Conservation (phyloP, 2,797 vertebrate genomes). For the Syngnathus acus region DNA sequence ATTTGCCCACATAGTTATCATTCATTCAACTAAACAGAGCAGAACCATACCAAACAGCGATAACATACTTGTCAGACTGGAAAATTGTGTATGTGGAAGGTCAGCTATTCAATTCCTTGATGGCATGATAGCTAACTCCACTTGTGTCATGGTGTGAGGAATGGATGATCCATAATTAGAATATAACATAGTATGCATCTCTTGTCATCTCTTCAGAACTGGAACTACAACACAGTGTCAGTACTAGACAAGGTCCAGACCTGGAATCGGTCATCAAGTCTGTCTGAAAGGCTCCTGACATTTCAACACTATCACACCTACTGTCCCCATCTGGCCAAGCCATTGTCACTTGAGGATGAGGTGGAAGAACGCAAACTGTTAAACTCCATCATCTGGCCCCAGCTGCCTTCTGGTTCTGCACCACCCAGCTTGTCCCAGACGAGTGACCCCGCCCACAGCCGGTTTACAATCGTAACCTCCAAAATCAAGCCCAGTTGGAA, state of each 20-base stretch:
- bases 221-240: slow-evolving; percentile 76
- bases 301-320: slow-evolving; percentile 65
- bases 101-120: too few species aligned
- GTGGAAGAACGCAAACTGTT: slow-evolving; percentile 78
- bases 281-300: slow-evolving; percentile 36
- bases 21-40: too few species aligned
- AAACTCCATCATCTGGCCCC: slow-evolving; percentile 76
- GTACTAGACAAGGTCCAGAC: slow-evolving; percentile 74
- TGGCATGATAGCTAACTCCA: too few species aligned
- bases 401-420: slow-evolving; percentile 39
- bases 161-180: too few species aligned
- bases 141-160: too few species aligned
- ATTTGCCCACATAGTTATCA: too few species aligned
- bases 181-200: too few species aligned
- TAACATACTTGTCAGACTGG: too few species aligned
- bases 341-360: slow-evolving; percentile 74
- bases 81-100: too few species aligned
- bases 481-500: slow-evolving; percentile 56
- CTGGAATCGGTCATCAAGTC: slow-evolving; percentile 55
- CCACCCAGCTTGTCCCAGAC: slow-evolving; percentile 67
- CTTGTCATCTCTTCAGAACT: slow-evolving; percentile 64
- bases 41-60: too few species aligned
- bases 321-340: slow-evolving; percentile 76
- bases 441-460: slow-evolving; percentile 80
- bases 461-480: slow-evolving; percentile 78